phyloP scores from a whole-genome alignment of 23 tunicate genomes.

The Oikopleura dioica region DNA sequence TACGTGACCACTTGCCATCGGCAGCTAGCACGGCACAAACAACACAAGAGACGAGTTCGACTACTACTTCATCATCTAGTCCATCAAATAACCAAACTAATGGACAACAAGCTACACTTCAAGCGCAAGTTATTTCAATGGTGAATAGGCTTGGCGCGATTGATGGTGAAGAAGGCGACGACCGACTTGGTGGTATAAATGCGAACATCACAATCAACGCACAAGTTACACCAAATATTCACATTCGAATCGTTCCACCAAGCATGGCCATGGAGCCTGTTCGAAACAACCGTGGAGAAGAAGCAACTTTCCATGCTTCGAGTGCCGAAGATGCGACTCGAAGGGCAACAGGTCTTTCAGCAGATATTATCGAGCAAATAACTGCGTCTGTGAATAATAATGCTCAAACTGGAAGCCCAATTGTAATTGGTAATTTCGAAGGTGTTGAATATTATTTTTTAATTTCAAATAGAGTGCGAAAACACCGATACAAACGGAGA shows the following conservation, averaged over 20 bases:
- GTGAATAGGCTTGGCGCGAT: background rate
- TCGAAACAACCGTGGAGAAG: background rate
- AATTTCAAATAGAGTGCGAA: background rate
- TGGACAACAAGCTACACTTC: background rate
- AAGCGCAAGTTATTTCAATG: background rate
- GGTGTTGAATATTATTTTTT: no score
- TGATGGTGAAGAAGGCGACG: background rate
- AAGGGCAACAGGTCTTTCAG: background rate
- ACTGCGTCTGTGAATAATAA: background rate
- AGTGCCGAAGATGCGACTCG: background rate
- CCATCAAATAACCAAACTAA: background rate
- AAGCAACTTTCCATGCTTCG: background rate
- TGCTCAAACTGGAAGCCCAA: background rate
- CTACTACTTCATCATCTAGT: no score
- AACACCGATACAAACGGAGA: background rate
- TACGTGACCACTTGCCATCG: no score
- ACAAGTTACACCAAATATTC: constrained; percentile 3
- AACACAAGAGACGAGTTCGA: no score
- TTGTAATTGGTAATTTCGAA: no score
- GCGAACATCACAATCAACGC: constrained; percentile 8
- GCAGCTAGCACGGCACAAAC: no score
- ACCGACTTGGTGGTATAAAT: background rate
- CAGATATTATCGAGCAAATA: background rate
- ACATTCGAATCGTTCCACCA: background rate
- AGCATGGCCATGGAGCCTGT: background rate